Evolutionary conservation across 1,140 invertebrate genomes (phyloP).

Genomic region (Calycopis cecrops): DNA sequence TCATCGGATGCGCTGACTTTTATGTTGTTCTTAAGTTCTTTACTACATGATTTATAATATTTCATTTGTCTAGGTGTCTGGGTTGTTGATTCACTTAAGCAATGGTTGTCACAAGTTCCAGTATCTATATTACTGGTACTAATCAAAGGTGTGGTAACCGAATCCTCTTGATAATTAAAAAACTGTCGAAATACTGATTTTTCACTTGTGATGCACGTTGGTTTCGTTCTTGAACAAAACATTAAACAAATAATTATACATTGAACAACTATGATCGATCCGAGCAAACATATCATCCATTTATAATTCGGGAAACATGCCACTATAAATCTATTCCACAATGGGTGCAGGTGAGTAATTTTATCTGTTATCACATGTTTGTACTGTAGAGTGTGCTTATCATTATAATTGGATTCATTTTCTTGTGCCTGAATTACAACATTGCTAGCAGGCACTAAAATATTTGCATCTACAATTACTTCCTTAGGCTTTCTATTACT

Average conservation of each 20-base stretch:
- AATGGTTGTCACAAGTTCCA: conserved; percentile 46
- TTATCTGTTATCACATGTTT: conserved; percentile 7
- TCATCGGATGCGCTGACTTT: conserved; percentile 58
- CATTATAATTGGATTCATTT: conserved; percentile 12
- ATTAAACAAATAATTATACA: conserved; percentile 49
- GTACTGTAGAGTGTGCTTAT: conserved; percentile 7
- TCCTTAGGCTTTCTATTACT: conserved; percentile 34
- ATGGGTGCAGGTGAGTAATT: neutral
- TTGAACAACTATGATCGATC: conserved; percentile 37
- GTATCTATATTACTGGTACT: conserved; percentile 51
- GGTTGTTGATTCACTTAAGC: conserved; percentile 45
- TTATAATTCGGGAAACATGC: conserved; percentile 33
- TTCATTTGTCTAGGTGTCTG: conserved; percentile 41
- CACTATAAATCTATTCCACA: conserved; percentile 8
- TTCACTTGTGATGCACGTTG: conserved; percentile 36
- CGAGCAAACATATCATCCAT: conserved; percentile 34
- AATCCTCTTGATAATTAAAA: conserved; percentile 53
- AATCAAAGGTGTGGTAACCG: conserved; percentile 56
- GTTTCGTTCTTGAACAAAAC: conserved; percentile 37
- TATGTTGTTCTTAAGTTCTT: conserved; percentile 35
- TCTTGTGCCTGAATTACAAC: conserved; percentile 4
- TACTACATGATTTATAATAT: conserved; percentile 55
- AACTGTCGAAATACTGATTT: conserved; percentile 42
- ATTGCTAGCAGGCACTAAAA: conserved; percentile 10
- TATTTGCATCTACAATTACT: conserved; percentile 34